Conservation (phyloP, 2,797 vertebrate species). For the Apogon hyalosoma region DNA sequence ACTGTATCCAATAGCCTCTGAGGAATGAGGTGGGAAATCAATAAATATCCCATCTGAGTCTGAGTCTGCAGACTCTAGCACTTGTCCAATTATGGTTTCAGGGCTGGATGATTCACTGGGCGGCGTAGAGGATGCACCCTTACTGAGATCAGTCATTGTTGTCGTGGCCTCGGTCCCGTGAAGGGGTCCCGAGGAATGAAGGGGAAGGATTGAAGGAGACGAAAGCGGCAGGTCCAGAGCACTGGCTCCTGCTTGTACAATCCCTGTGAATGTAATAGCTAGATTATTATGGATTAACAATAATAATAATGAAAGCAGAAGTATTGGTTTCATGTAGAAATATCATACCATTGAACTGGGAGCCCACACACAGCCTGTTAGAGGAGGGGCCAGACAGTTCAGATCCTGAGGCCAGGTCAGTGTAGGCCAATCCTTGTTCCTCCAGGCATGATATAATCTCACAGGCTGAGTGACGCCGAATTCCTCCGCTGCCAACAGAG, state of each 20-base stretch:
- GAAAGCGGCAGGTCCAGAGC: conserved; percentile 75
- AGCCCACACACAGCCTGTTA: conserved; percentile 80
- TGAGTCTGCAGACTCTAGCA: conserved; percentile 92
- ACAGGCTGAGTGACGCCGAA: conserved; percentile 94
- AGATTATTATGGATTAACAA: conserved; percentile 24
- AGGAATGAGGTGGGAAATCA: conserved; percentile 91
- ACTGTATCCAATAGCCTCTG: conserved; percentile 83
- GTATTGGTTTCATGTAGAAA: conserved; percentile 5
- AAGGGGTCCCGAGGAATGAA: conserved; percentile 83
- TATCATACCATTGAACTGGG: conserved; percentile 77
- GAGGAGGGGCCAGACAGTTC: conserved; percentile 78
- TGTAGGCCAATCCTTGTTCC: conserved; percentile 85
- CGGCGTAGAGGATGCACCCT: conserved; percentile 80
- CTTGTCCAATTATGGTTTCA: conserved; percentile 93
- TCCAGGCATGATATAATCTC: conserved; percentile 95
- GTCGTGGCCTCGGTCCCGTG: conserved; percentile 84
- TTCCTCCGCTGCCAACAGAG: conserved; percentile 83
- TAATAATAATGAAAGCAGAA: background rate
- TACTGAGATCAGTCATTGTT: conserved; percentile 79
- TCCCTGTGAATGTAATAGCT: conserved; percentile 57
- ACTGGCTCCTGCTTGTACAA: conserved; percentile 62
- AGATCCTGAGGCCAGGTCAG: conserved; percentile 78
- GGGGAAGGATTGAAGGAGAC: conserved; percentile 82
- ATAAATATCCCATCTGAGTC: conserved; percentile 97
- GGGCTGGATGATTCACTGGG: conserved; percentile 92